Conservation (phyloP, 2,113 vertebrate genomes). For the Ailurus styani region DNA sequence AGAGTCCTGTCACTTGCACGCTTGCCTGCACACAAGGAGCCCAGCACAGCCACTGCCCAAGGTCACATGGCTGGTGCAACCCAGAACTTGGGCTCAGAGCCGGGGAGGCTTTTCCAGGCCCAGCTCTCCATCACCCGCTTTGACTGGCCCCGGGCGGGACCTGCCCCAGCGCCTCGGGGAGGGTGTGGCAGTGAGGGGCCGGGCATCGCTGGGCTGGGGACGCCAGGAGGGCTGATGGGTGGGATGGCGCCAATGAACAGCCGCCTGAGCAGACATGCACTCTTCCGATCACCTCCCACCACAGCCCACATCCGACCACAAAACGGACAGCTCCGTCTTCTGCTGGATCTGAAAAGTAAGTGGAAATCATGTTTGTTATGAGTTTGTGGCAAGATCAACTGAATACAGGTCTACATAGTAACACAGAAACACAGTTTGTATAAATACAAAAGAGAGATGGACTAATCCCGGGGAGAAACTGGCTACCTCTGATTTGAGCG, state of each 20-base stretch:
- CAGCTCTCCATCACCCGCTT: neutral
- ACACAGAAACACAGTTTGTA: neutral
- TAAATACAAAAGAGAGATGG: too few species aligned
- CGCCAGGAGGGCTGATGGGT: neutral
- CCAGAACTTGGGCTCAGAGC: neutral
- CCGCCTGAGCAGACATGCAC: accelerated
- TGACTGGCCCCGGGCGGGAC: neutral
- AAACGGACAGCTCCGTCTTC: accelerated
- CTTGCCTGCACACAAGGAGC: too few species aligned
- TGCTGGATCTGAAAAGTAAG: neutral
- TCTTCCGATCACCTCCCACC: neutral
- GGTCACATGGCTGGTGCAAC: neutral
- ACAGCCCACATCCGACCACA: neutral
- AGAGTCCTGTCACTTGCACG: too few species aligned
- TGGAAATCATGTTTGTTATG: neutral
- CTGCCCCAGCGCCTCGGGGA: neutral
- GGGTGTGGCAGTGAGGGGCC: neutral
- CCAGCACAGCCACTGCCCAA: accelerated
- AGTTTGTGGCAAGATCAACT: neutral
- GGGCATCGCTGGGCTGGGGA: accelerated
- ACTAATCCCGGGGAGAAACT: neutral
- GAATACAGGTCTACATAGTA: neutral
- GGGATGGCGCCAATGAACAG: neutral
- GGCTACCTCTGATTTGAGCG: neutral
- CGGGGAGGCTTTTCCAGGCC: neutral